These are phyloP conservation scores for Caenorhabditis imperialis DNA, from an alignment of 2,888 invertebrate species.

Conservation along the genomic window DNA sequence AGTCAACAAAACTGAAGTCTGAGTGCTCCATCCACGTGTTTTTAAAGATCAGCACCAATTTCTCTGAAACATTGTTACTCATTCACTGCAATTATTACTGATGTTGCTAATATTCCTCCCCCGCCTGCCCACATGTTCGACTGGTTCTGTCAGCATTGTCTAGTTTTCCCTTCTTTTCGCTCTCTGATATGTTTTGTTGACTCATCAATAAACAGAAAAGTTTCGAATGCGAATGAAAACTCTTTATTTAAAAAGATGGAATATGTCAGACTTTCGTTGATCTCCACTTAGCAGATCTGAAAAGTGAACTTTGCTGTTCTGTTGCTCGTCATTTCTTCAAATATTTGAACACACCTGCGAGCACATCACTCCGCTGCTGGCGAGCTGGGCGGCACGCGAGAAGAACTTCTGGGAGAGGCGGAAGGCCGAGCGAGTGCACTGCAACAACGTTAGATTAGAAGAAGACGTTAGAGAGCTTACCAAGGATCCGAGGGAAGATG, in stretches of 20 bases:
- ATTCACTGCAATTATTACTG: conserved; percentile 10
- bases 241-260: conserved; percentile 15
- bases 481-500: conserved; percentile 30
- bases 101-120: neutral
- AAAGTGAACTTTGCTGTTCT: conserved; percentile 8
- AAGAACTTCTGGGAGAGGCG: conserved; percentile 27
- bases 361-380: conserved; percentile 36
- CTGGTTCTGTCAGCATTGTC: neutral
- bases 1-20: no score
- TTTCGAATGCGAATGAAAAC: neutral
- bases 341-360: conserved; percentile 39
- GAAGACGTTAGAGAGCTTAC: conserved; percentile 7
- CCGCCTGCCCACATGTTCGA: neutral
- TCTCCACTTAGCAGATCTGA: conserved; percentile 13
- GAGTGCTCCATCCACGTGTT: no score
- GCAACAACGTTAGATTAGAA: conserved; percentile 2
- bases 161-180: neutral
- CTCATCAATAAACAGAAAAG: neutral
- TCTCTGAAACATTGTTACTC: conserved; percentile 1
- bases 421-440: conserved; percentile 33
- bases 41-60: neutral
- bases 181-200: conserved; percentile 8
- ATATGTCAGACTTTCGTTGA: neutral
- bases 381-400: conserved; percentile 29
- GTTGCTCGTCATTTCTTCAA: conserved; percentile 2